These are phyloP conservation scores for Nothoprocta perdicaria DNA, from an alignment of 2,113 vertebrate genomes.

Conservation along the genomic window DNA sequence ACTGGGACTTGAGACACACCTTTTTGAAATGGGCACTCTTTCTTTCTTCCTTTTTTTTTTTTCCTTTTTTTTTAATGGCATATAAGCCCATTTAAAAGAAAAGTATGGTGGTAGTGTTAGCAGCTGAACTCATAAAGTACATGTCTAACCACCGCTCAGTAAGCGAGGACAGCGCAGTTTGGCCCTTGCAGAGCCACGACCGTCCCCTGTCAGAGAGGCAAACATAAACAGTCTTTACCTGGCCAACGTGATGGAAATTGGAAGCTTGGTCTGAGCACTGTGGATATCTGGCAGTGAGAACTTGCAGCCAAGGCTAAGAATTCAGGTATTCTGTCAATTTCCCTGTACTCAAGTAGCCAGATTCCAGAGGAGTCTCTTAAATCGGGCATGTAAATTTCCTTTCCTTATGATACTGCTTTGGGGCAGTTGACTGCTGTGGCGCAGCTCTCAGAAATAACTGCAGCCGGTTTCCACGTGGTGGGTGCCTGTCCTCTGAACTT, in stretches of 20 bases:
- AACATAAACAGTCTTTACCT: neutral
- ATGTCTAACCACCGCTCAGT: neutral
- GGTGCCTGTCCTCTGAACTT: neutral
- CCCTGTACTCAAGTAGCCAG: neutral
- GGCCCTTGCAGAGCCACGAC: fast-evolving
- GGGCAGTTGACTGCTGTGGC: neutral
- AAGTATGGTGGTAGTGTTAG: neutral
- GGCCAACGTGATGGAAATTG: neutral
- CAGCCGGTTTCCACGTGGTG: neutral
- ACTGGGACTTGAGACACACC: neutral
- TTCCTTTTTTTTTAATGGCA: neutral
- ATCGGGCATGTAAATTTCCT: neutral
- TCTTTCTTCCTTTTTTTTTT: neutral
- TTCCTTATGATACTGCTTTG: neutral
- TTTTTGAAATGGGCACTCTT: neutral
- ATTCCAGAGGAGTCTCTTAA: neutral
- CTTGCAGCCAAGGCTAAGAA: slow-evolving; percentile 13
- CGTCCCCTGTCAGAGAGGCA: neutral
- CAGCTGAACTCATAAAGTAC: neutral
- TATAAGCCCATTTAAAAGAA: neutral
- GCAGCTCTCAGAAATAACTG: neutral
- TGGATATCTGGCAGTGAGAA: neutral
- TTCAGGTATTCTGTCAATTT: neutral
- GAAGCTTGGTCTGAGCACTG: neutral
- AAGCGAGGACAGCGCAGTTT: fast-evolving